Base-by-base conservation (phyloP, 2,888 invertebrate species). In the Lomographa bimaculata region DNA sequence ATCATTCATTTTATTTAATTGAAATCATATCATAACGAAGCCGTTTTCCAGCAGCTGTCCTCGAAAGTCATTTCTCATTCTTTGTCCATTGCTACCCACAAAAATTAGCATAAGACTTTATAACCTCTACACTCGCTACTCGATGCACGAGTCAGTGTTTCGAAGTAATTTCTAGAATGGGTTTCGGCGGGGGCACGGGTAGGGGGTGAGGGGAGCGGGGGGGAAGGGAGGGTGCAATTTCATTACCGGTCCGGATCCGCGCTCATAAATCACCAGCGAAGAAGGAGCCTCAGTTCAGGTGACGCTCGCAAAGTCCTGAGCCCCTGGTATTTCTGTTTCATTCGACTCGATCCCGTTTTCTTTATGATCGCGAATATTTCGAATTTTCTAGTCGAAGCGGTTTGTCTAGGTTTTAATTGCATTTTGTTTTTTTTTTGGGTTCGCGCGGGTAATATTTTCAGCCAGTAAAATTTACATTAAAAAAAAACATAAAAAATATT, bases 241-340 rank as follows among this genome's bases (percentile, higher is more conserved):
- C 86, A 84, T 85, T 89, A 86, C 87, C 89, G 82, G 89, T 82
- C 86, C 89, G 89, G 89, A 90, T 90, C 84, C 83, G 76, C 72
- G 81, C 68, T 76, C 83, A 86, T 90, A 90, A 90, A 90, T 90
- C 90, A 90, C 89, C 84, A 79, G 75, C 90, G 90, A 89, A 90
- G 89, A 85, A 83, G 87, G 86, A 82, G 76, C 77, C 86, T 84
- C 85, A 83, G 90, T 90, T 91, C 86, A 83, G 89, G 89, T 89
- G 89, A 84, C 85, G 90, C 86, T 87, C 81, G 59, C 72, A 68
- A 72, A 80, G 76, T 77, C 70, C 78, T 77, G 79, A 82, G 77
- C 81, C 78, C 34, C 19, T 68, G 75, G 79, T 72, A 79, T 77
- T 81, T 80, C 79, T 76, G 78, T 79, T 82, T 77, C 82, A 76